Evolutionary conservation across 1,140 invertebrate genomes (phyloP), one percentile per base, ranked within the genome.

Genomic region (Tetragnatha versicolor): DNA sequence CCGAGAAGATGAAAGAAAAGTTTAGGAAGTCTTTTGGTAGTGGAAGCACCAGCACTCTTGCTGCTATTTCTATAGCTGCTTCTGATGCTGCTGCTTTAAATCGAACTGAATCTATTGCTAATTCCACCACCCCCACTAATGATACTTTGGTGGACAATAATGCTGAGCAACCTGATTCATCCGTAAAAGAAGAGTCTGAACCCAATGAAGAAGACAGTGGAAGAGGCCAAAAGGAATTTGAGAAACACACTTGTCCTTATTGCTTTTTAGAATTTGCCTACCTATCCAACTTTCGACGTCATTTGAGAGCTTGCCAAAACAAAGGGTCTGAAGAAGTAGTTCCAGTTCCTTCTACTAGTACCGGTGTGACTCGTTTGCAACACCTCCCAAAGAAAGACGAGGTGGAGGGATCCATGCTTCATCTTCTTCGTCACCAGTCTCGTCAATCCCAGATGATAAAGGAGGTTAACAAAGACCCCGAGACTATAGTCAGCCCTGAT

Each of bases 311-410:
- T 3, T 79, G 76, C 29, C 25, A 17, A 31, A 51, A 20, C 25
- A 63, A 35, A 33, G 9, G 22, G 7, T 7, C 9, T n/a, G 25
- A 42, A 5, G 42, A 9, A 2, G 27, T 12, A 3, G n/a, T 14
- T 33, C 63, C 68, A 60, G 0, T 17, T 22, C 27, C 42, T 17
- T 6, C 17, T 5, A 22, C 49, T 17, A 20, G 61, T 45, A n/a
- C 39, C 6, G 12, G 7, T 22, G 14, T 51, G 1, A 17, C 76
- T 31, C 17, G 22, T 20, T 25, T 68, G 7, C 76, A 79, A 22
- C 53, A 58, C 47, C 37, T 79, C 10, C 76, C 76, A 0, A 79
- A 79, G 20, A 79, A 79, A 29, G 65, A 79, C n/a, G 76, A 79
- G 61, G 76, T 79, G 6, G 76, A 58, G 25, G 27, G 47, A 27